These are phyloP conservation scores for Prunella himalayana DNA, from an alignment of 2,113 vertebrate species.

Conservation along the genomic window DNA sequence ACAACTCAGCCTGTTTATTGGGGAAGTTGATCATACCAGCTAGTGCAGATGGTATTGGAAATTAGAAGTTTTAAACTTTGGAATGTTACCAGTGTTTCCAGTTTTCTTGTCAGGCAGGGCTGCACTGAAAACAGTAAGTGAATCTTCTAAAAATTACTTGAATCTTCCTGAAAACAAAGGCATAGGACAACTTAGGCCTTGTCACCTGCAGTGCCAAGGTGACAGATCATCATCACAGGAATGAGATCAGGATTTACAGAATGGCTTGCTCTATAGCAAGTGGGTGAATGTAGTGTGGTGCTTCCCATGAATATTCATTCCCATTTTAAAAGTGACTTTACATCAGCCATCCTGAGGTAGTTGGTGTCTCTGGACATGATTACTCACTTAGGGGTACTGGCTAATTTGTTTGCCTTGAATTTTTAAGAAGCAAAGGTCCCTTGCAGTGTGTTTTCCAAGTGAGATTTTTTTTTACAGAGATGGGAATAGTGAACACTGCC, in stretches of 20 bases:
- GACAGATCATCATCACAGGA: not conserved
- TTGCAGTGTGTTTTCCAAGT: not conserved
- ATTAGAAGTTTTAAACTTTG: not conserved
- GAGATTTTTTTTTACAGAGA: not conserved
- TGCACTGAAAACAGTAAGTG: not conserved
- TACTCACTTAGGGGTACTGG: not conserved
- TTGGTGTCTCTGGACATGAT: not conserved
- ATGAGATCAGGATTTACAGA: not conserved
- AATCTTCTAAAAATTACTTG: not conserved
- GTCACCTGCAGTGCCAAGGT: not conserved
- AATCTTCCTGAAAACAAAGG: not conserved
- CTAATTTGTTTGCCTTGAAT: not conserved
- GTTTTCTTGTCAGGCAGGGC: not conserved
- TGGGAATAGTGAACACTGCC: not conserved
- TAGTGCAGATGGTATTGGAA: not conserved
- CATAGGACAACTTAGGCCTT: not conserved
- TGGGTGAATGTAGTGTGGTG: fast-evolving
- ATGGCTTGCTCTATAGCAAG: not conserved
- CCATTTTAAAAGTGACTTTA: not conserved
- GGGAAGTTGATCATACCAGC: not conserved
- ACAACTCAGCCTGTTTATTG: not conserved
- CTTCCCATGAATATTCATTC: not conserved
- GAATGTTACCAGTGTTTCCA: not conserved
- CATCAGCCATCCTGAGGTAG: not conserved
- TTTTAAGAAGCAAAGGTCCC: not conserved